phyloP scores from a whole-genome alignment of 2,113 vertebrate species.

The Pelodiscus sinensis region DNA sequence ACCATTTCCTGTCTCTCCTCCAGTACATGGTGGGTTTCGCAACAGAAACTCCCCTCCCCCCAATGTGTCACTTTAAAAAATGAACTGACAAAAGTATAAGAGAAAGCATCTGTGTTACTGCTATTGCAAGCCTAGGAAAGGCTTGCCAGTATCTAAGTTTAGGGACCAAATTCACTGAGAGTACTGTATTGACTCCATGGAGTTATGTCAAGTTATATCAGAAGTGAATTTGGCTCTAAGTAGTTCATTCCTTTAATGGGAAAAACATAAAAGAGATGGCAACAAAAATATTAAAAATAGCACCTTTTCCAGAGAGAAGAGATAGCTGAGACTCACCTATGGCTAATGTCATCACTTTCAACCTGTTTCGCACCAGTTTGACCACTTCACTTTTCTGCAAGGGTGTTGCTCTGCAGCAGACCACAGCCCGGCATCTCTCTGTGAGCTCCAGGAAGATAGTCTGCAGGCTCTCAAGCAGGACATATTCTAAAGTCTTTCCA shows the following conservation, averaged over 20 bases:
- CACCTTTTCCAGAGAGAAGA: neutral
- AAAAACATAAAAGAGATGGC: neutral
- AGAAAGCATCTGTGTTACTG: neutral
- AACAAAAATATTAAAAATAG: neutral
- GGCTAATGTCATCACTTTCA: slow-evolving; percentile 85
- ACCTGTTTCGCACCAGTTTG: slow-evolving; percentile 77
- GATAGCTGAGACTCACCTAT: slow-evolving; percentile 78
- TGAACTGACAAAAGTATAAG: accelerated
- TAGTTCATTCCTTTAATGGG: neutral
- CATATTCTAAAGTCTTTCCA: slow-evolving; percentile 83
- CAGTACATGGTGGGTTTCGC: neutral
- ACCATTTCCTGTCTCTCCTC: neutral
- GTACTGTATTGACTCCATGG: neutral
- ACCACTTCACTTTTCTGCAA: slow-evolving; percentile 90
- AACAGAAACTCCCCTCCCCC: neutral
- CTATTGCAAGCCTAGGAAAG: neutral
- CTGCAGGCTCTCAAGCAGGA: slow-evolving; percentile 80
- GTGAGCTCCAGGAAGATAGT: slow-evolving; percentile 81
- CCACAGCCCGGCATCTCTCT: slow-evolving; percentile 79
- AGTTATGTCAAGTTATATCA: neutral
- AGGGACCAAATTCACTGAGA: neutral
- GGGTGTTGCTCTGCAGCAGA: slow-evolving; percentile 88
- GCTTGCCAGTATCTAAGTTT: accelerated
- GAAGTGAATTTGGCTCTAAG: neutral
- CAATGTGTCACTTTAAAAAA: neutral